Evolutionary conservation across 2,888 invertebrate species (phyloP).

Genomic region (Phoenoteleia sp.): DNA sequence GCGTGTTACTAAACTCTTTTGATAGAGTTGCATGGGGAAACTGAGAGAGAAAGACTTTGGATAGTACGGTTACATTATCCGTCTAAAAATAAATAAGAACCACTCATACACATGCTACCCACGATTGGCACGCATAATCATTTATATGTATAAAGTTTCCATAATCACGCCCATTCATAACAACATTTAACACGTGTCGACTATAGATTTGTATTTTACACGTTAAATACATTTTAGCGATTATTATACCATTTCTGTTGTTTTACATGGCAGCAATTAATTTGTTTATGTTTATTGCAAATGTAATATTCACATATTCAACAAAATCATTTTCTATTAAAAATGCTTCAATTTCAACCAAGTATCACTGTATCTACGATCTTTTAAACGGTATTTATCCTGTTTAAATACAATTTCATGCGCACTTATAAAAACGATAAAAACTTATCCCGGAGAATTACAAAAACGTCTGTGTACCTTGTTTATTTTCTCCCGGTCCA

Average conservation of each 20-base stretch:
- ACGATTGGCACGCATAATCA: conserved; percentile 65
- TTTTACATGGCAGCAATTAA: conserved; percentile 52
- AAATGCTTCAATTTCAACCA: too few species aligned
- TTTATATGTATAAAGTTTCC: conserved; percentile 56
- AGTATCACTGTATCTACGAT: too few species aligned
- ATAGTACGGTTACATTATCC: neutral
- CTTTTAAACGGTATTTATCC: too few species aligned
- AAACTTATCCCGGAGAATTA: too few species aligned
- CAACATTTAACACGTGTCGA: conserved; percentile 54
- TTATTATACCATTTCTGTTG: conserved; percentile 32
- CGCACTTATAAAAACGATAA: too few species aligned
- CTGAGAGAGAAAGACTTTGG: neutral
- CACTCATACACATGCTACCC: conserved; percentile 49
- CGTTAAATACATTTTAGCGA: conserved; percentile 37
- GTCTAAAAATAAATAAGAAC: conserved; percentile 34
- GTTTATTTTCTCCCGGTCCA: neutral
- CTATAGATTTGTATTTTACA: conserved; percentile 28
- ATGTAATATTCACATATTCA: neutral
- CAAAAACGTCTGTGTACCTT: neutral
- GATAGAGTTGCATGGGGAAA: too few species aligned
- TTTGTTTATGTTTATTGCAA: conserved; percentile 37
- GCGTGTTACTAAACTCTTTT: too few species aligned
- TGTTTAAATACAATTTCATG: too few species aligned
- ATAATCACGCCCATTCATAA: conserved; percentile 49
- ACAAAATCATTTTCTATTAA: too few species aligned